These are phyloP conservation scores for Catocala fraxini DNA, from an alignment of 2,888 invertebrate genomes.

Conservation along the genomic window DNA sequence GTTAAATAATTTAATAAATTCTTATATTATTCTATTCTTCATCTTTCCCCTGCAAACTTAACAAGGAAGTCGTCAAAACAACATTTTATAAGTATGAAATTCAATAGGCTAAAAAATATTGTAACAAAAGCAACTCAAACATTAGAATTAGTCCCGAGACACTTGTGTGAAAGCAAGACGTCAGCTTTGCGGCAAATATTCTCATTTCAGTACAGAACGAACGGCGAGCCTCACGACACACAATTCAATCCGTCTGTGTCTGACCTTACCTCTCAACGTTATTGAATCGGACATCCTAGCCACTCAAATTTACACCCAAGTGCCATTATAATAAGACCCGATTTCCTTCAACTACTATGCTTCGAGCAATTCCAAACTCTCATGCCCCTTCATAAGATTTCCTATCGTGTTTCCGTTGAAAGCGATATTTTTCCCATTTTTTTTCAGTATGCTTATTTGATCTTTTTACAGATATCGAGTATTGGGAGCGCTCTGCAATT, in stretches of 20 bases:
- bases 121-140: constrained; percentile 31
- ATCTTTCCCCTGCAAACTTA: background rate
- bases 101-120: constrained; percentile 30
- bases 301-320: constrained; percentile 54
- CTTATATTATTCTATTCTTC: too few species aligned
- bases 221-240: constrained; percentile 52
- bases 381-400: constrained; percentile 43
- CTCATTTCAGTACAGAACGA: constrained; percentile 41
- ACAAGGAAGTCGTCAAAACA: constrained; percentile 8
- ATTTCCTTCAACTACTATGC: constrained; percentile 42
- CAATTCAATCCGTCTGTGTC: constrained; percentile 61
- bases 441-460: constrained; percentile 52
- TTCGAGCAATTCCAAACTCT: constrained; percentile 44
- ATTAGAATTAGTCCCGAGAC: constrained; percentile 46
- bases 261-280: constrained; percentile 51
- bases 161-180: constrained; percentile 32
- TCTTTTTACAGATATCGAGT: constrained; percentile 53
- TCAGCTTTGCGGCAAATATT: constrained; percentile 44
- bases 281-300: constrained; percentile 56
- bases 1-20: too few species aligned
- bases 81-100: constrained; percentile 35
- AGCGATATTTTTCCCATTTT: constrained; percentile 40
- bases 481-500: constrained; percentile 47
- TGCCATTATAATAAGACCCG: constrained; percentile 52
- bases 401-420: constrained; percentile 40